Percentiles rank a stretch among this genome's conserved stretches.
These are phyloP conservation scores for Gymnothorax javanicus DNA, from an alignment of 2,797 vertebrate genomes.

Conservation along the genomic window DNA sequence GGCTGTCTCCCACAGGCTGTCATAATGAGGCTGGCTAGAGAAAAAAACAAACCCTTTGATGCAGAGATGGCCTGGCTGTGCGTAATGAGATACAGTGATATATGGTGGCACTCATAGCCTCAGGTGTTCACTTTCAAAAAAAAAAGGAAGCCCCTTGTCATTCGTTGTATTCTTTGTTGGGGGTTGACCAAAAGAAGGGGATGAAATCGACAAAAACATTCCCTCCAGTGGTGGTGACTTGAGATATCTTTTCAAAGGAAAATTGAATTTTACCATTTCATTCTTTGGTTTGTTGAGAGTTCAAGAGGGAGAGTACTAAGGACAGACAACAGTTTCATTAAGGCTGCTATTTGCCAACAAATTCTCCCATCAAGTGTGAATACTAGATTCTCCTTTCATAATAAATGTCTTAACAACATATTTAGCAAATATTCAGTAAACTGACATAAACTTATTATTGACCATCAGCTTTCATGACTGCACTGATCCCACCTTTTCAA, in stretches of 20 bases:
- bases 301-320: neutral
- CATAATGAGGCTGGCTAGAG: neutral
- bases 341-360: neutral
- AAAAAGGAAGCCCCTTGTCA: neutral
- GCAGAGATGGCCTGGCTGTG: neutral
- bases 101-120: neutral
- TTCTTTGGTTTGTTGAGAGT: neutral
- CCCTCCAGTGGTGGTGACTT: neutral
- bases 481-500: neutral
- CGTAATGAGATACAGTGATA: constrained; percentile 6
- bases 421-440: neutral
- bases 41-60: constrained; percentile 19
- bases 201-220: neutral
- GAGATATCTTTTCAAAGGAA: neutral
- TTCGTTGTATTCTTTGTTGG: neutral
- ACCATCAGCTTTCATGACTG: neutral
- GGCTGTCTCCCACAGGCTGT: constrained; percentile 16
- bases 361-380: neutral
- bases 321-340: neutral
- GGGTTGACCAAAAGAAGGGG: neutral
- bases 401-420: neutral
- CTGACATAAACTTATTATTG: too few relatives aligned
- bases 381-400: neutral
- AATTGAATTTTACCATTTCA: neutral
- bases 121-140: neutral